Conservation (phyloP, 2,888 invertebrate species). For the Diarsia dahlii region DNA sequence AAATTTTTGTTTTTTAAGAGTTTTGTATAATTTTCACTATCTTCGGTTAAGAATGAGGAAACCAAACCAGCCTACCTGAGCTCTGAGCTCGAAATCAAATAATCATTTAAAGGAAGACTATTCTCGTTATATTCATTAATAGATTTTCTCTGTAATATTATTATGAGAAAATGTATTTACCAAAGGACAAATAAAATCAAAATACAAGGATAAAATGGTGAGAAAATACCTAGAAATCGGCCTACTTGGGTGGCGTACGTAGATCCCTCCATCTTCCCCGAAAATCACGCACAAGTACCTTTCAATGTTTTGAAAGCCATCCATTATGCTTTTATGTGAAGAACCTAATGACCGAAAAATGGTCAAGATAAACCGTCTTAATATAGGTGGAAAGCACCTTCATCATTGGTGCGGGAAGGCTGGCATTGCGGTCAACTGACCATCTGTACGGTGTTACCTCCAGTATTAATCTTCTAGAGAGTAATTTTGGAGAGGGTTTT, state of each 20-base stretch:
- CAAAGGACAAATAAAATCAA: neutral
- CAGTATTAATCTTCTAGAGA: slow-evolving; percentile 10
- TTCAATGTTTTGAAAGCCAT: neutral
- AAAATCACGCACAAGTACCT: slow-evolving; percentile 1
- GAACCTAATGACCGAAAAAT: slow-evolving; percentile 35
- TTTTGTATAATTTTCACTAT: too few relatives aligned
- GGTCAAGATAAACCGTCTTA: slow-evolving; percentile 17
- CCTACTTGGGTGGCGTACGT: neutral
- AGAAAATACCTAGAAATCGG: neutral
- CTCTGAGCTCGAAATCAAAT: neutral
- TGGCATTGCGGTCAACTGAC: slow-evolving; percentile 23
- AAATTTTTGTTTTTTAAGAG: too few relatives aligned
- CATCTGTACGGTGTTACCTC: slow-evolving; percentile 1
- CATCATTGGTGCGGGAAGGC: slow-evolving; percentile 32
- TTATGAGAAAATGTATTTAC: neutral
- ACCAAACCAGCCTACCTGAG: too few relatives aligned
- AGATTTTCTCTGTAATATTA: neutral
- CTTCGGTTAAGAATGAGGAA: too few relatives aligned
- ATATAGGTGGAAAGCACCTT: slow-evolving; percentile 35
- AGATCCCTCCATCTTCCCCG: neutral
- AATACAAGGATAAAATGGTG: neutral
- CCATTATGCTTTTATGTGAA: neutral
- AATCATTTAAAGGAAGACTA: neutral
- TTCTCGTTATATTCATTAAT: neutral
- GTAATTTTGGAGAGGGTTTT: slow-evolving; percentile 6